A percentile compares a stretch with the other conserved stretches of the same genome.
Evolutionary conservation across 1,140 invertebrate species (phyloP).

Genomic region (Sitodiplosis mosellana): DNA sequence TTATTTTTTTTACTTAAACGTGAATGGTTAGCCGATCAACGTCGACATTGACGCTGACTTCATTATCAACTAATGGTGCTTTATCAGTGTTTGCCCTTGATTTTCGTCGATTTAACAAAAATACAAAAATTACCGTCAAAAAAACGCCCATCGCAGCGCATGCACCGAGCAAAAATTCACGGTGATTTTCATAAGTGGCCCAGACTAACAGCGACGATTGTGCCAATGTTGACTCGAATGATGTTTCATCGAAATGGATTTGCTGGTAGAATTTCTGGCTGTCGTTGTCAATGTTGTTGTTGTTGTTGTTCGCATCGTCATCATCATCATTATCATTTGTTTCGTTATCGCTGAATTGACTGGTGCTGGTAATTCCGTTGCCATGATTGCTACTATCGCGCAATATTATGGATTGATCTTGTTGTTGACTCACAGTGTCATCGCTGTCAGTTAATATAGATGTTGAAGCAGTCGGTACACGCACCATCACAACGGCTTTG

Average conservation of each 20-base stretch:
- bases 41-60: not conserved
- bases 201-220: too few relatives aligned
- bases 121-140: not conserved
- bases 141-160: not conserved
- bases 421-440: too few relatives aligned
- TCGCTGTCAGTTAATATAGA: not conserved
- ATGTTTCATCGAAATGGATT: too few relatives aligned
- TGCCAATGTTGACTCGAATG: too few relatives aligned
- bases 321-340: not conserved
- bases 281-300: not conserved
- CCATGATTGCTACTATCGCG: too few relatives aligned
- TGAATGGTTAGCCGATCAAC: not conserved
- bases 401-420: too few relatives aligned
- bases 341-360: too few relatives aligned
- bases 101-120: slow-evolving; percentile 1
- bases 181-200: not conserved
- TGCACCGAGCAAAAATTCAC: not conserved
- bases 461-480: not conserved
- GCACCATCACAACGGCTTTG: not conserved
- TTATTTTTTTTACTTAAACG: not conserved
- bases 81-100: not conserved
- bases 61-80: not conserved
- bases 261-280: not conserved
- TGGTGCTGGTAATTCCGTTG: too few relatives aligned
- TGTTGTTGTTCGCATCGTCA: not conserved